Evolutionary conservation across 2,113 vertebrate genomes (phyloP).

Genomic region (Copsychus sechellarum): DNA sequence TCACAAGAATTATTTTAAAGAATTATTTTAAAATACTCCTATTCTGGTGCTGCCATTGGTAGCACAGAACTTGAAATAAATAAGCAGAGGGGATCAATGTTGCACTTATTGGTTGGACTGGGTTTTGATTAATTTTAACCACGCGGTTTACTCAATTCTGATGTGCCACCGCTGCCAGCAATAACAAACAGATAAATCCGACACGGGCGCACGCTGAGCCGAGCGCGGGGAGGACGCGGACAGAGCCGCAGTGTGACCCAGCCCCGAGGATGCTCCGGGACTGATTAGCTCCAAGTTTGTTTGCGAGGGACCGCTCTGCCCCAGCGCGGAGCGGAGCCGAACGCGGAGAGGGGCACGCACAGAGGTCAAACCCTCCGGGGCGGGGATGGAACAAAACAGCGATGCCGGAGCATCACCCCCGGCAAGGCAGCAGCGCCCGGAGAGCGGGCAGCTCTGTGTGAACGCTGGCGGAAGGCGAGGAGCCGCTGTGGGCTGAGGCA

Average conservation of each 20-base stretch:
- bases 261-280: not conserved
- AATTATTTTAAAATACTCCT: not conserved
- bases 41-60: not conserved
- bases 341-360: not conserved
- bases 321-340: fast-evolving
- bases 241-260: not conserved
- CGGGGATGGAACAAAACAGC: not conserved
- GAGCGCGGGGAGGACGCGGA: not conserved
- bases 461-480: not conserved
- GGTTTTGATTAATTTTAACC: constrained; percentile 44
- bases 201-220: not conserved
- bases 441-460: not conserved
- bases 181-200: constrained; percentile 2
- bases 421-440: not conserved
- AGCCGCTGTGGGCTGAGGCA: not conserved
- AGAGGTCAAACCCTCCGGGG: not conserved
- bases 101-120: not conserved
- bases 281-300: not conserved
- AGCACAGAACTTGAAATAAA: not conserved
- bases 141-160: not conserved
- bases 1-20: not conserved
- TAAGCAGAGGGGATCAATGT: not conserved
- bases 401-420: not conserved
- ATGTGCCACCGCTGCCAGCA: not conserved
- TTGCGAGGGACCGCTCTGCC: not conserved